A percentile compares a stretch with the other conserved stretches of the same genome.
phyloP scores from a whole-genome alignment of 2,888 invertebrate species.

The Nesidiocoris tenuis region DNA sequence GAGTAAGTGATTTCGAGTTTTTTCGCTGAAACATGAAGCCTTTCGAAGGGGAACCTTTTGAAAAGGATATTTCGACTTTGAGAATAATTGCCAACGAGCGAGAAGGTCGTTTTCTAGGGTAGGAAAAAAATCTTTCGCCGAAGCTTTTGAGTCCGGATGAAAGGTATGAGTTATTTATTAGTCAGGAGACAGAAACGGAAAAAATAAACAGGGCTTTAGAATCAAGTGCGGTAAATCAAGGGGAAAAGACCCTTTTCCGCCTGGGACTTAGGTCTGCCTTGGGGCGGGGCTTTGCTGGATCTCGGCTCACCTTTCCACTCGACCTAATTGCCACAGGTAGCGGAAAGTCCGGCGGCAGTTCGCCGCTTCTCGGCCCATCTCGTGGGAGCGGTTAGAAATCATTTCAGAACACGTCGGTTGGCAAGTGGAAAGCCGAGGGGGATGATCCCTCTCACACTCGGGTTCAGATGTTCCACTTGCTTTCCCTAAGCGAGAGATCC shows the following conservation, averaged over 20 bases:
- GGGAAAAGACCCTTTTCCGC: slow-evolving; percentile 15
- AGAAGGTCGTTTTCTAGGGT: slow-evolving; percentile 10
- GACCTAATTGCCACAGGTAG: slow-evolving; percentile 38
- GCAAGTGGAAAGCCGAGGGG: neutral
- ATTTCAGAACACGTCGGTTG: slow-evolving; percentile 3
- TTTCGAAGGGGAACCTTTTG: neutral
- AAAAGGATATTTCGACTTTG: neutral
- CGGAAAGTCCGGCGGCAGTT: slow-evolving; percentile 15
- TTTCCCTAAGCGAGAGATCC: neutral
- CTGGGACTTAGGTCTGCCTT: slow-evolving; percentile 20
- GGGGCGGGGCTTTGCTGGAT: neutral
- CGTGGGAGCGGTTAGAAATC: slow-evolving; percentile 5
- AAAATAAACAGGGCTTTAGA: slow-evolving; percentile 34
- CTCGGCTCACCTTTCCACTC: slow-evolving; percentile 27
- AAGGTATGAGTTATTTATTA: slow-evolving; percentile 40
- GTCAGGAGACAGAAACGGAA: slow-evolving; percentile 27
- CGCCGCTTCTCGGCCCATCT: slow-evolving; percentile 1
- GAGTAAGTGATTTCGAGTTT: slow-evolving; percentile 21
- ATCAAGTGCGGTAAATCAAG: slow-evolving; percentile 37
- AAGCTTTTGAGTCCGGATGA: slow-evolving; percentile 35
- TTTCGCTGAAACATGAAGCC: neutral
- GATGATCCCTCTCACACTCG: neutral
- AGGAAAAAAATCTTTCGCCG: too few species aligned
- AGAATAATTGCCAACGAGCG: neutral
- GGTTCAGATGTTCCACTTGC: neutral